Evolutionary conservation across 2,113 vertebrate species (phyloP).

Genomic region (Mustelus asterias): DNA sequence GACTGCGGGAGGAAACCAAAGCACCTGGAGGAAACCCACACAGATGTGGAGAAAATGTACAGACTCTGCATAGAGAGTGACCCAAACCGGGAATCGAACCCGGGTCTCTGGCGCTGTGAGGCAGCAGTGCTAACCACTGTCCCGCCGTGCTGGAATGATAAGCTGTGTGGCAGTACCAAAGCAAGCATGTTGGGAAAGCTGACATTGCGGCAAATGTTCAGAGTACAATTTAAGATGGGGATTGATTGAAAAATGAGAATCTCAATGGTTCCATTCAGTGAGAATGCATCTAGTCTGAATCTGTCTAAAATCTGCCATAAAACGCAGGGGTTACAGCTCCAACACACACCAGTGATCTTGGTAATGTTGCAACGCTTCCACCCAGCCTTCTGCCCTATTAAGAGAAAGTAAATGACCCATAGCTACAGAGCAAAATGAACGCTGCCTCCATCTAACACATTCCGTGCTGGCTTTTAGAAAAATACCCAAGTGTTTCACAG

Average conservation of each 20-base stretch:
- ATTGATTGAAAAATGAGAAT: background rate
- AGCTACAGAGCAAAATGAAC: background rate
- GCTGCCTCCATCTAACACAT: background rate
- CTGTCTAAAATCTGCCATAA: background rate
- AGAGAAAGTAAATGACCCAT: background rate
- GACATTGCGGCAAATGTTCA: background rate
- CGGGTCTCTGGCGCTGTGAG: too few species aligned
- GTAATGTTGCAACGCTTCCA: background rate
- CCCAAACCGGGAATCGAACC: too few species aligned
- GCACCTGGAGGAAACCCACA: too few species aligned
- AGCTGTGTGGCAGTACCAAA: background rate
- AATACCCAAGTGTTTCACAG: constrained; percentile 1
- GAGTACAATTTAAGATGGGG: background rate
- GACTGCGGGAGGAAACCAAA: too few species aligned
- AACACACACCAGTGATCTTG: background rate
- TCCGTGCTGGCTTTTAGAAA: background rate
- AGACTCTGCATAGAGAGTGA: too few species aligned
- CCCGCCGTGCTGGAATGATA: too few species aligned
- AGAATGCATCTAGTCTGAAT: background rate
- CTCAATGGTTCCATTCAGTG: background rate
- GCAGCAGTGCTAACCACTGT: too few species aligned
- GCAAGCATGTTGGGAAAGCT: background rate
- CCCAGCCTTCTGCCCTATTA: background rate
- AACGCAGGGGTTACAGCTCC: background rate
- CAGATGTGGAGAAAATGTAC: too few species aligned